Evolutionary conservation across 2,888 invertebrate species (phyloP).

Genomic region (Agrotis puta): DNA sequence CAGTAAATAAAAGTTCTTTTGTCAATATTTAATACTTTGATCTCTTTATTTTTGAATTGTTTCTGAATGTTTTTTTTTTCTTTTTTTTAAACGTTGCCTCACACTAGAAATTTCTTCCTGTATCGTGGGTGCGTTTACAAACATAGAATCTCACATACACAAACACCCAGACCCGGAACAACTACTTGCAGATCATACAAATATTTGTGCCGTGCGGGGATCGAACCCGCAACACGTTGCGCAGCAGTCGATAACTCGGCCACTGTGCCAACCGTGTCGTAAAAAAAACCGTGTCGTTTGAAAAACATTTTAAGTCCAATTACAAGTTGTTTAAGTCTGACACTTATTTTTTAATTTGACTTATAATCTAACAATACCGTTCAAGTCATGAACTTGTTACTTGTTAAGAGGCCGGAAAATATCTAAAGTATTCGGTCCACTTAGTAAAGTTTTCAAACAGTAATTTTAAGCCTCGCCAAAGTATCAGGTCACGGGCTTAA

Average conservation of each 20-base stretch:
- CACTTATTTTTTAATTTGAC: slow-evolving; percentile 13
- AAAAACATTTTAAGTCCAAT: neutral
- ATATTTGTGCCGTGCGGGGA: too few species aligned
- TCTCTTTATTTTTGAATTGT: neutral
- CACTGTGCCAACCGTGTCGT: too few species aligned
- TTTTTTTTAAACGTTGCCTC: too few species aligned
- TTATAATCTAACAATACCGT: slow-evolving; percentile 19
- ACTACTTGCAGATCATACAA: too few species aligned
- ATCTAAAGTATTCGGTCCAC: slow-evolving; percentile 31
- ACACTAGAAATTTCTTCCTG: too few species aligned
- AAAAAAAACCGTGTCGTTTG: too few species aligned
- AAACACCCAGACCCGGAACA: too few species aligned
- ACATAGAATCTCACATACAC: too few species aligned
- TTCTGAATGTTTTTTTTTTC: too few species aligned
- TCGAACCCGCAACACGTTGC: too few species aligned
- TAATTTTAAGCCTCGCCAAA: slow-evolving; percentile 30
- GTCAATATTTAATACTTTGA: neutral
- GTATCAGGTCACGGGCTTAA: slow-evolving; percentile 39
- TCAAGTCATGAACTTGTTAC: slow-evolving; percentile 14
- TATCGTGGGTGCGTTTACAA: too few species aligned
- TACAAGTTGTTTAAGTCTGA: neutral
- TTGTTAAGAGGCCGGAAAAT: slow-evolving; percentile 16
- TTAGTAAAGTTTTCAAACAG: slow-evolving; percentile 38
- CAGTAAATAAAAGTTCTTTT: neutral
- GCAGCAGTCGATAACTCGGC: too few species aligned